Percentiles rank a stretch among this genome's conserved stretches.
Evolutionary conservation across 1,140 invertebrate genomes (phyloP).

Genomic region (Tenebrio molitor): DNA sequence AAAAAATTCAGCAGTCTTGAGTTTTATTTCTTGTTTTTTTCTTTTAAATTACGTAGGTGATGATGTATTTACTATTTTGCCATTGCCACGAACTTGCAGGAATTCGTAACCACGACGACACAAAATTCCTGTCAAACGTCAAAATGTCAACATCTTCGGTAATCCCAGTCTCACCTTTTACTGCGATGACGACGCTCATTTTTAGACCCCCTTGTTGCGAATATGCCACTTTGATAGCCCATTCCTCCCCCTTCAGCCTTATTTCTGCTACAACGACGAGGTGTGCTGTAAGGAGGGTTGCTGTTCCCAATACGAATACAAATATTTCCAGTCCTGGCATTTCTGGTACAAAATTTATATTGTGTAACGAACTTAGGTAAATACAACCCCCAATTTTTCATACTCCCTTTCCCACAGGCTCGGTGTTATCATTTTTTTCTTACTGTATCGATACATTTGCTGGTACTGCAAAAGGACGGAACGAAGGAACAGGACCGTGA

Average conservation of each 20-base stretch:
- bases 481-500: neutral
- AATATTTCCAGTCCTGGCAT: slow-evolving; percentile 21
- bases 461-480: slow-evolving; percentile 10
- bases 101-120: too few relatives aligned
- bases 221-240: slow-evolving; percentile 14
- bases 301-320: slow-evolving; percentile 1
- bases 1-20: too few relatives aligned
- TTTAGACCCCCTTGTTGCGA: slow-evolving; percentile 9
- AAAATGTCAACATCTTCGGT: slow-evolving; percentile 26
- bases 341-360: slow-evolving; percentile 35
- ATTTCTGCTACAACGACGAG: slow-evolving; percentile 19
- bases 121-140: slow-evolving; percentile 13
- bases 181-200: neutral
- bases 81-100: too few relatives aligned
- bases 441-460: slow-evolving; percentile 15
- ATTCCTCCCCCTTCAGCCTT: neutral
- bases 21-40: too few relatives aligned
- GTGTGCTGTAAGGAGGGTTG: slow-evolving; percentile 22
- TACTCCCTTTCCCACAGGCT: neutral
- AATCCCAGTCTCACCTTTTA: neutral
- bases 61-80: too few relatives aligned
- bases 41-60: too few relatives aligned
- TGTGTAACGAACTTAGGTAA: neutral
- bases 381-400: neutral
- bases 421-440: neutral